Conservation (phyloP, 1,140 invertebrate genomes). For the Apis laboriosa region DNA sequence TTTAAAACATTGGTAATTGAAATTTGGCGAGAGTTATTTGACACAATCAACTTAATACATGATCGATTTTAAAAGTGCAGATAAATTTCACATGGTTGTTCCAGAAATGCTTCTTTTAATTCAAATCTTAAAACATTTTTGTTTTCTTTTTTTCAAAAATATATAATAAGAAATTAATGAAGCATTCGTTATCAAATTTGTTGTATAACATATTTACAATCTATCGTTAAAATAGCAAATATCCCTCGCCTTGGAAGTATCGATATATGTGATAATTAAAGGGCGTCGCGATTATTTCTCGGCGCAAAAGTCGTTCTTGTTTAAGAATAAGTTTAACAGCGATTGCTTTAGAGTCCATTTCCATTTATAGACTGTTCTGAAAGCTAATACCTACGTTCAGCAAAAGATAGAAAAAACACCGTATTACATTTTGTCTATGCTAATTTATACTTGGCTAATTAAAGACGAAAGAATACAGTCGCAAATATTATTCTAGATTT, state of each 20-base stretch:
- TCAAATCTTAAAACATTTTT: slow-evolving; percentile 14
- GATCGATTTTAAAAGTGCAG: slow-evolving; percentile 21
- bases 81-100: slow-evolving; percentile 33
- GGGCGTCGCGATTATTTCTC: slow-evolving; percentile 1
- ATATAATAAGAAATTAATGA: slow-evolving; percentile 53
- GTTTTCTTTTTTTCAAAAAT: slow-evolving; percentile 4
- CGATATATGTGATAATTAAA: slow-evolving; percentile 51
- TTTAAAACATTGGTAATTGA: slow-evolving; percentile 62
- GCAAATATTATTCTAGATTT: slow-evolving; percentile 14
- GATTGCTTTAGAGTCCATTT: slow-evolving; percentile 57
- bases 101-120: slow-evolving; percentile 13
- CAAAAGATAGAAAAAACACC: slow-evolving; percentile 62
- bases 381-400: slow-evolving; percentile 61
- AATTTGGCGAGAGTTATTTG: slow-evolving; percentile 70
- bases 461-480: slow-evolving; percentile 47
- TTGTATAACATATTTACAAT: slow-evolving; percentile 53
- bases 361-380: slow-evolving; percentile 49
- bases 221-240: slow-evolving; percentile 54
- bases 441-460: slow-evolving; percentile 48
- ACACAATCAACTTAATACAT: slow-evolving; percentile 44
- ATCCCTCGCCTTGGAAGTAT: slow-evolving; percentile 54
- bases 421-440: slow-evolving; percentile 40
- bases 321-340: slow-evolving; percentile 54
- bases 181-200: slow-evolving; percentile 51
- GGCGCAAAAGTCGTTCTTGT: slow-evolving; percentile 14